Evolutionary conservation across 2,888 invertebrate genomes (phyloP).

Genomic region (Drosophila stalkeri): DNA sequence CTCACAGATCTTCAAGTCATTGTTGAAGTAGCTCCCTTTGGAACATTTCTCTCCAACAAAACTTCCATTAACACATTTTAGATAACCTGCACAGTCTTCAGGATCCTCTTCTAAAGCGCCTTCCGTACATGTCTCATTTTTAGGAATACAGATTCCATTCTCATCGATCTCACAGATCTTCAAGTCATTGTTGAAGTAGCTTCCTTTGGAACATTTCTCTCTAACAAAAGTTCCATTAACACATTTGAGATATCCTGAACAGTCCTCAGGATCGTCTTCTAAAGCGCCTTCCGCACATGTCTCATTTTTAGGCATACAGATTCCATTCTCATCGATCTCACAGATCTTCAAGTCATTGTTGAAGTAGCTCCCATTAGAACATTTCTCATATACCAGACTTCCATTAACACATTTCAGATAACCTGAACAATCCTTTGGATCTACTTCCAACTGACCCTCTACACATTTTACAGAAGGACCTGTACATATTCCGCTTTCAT

Average conservation of each 20-base stretch:
- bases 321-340: constrained; percentile 5
- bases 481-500: constrained; percentile 3
- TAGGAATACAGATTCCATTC: neutral
- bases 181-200: neutral
- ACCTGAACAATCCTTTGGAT: neutral
- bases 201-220: neutral
- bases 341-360: constrained; percentile 7
- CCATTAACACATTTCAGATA: constrained; percentile 23
- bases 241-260: neutral
- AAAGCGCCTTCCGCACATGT: neutral
- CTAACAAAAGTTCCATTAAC: neutral
- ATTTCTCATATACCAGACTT: neutral
- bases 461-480: neutral
- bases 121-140: neutral
- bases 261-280: neutral
- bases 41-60: no score
- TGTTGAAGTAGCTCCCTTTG: no score
- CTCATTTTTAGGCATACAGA: neutral
- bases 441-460: neutral
- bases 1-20: neutral
- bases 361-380: constrained; percentile 18
- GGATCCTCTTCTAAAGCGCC: no score
- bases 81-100: no score
- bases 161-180: constrained; percentile 1
- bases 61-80: no score